These are phyloP conservation scores for Aquatica leii DNA, from an alignment of 2,888 invertebrate species.

Conservation along the genomic window DNA sequence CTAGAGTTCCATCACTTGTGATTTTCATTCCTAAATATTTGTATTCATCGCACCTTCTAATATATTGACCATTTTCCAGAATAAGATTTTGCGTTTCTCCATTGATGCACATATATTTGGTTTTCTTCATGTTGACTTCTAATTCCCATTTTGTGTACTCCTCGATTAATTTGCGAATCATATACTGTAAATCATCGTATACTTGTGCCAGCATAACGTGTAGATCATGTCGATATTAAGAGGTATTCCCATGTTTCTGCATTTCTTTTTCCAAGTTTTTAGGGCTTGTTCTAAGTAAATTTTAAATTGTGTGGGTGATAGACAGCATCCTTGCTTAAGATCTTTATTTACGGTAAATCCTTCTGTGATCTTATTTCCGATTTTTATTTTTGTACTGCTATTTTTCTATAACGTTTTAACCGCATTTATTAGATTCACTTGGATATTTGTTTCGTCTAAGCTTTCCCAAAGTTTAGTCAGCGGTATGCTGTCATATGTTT, in stretches of 20 bases:
- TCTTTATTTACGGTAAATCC: background rate
- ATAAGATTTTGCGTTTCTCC: background rate
- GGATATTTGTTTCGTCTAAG: no score
- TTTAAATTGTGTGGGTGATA: background rate
- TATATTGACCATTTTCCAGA: background rate
- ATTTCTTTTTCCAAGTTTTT: background rate
- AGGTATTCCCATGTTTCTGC: background rate
- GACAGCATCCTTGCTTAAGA: background rate
- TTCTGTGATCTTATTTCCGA: background rate
- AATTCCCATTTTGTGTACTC: background rate
- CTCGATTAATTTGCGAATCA: background rate
- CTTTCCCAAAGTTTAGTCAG: no score
- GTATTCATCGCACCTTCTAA: slow-evolving; percentile 13
- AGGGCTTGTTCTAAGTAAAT: background rate
- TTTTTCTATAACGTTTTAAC: no score
- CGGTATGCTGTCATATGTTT: no score
- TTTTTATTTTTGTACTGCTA: background rate
- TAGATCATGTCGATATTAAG: background rate
- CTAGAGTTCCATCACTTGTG: slow-evolving; percentile 30
- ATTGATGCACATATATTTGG: background rate
- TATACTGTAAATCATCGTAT: background rate
- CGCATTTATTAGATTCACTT: no score
- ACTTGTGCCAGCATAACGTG: background rate
- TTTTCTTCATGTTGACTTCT: background rate
- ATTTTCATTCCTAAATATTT: slow-evolving; percentile 32